phyloP scores from a whole-genome alignment of 2,888 invertebrate species.

The Cheiracanthium punctorium region DNA sequence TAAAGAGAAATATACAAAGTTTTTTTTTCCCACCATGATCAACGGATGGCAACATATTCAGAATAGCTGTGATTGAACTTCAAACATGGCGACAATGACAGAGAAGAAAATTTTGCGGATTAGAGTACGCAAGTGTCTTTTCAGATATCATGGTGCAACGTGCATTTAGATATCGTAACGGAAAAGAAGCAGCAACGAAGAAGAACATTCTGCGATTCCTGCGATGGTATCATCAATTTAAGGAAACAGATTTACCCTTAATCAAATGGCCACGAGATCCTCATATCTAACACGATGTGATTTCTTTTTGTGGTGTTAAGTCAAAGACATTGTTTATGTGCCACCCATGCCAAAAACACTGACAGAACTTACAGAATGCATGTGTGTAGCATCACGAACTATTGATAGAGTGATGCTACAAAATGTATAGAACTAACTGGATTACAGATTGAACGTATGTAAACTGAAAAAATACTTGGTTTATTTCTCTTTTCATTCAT shows the following conservation, averaged over 20 bases:
- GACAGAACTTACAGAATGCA: no score
- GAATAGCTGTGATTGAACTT: not conserved
- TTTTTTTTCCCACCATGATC: not conserved
- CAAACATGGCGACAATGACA: not conserved
- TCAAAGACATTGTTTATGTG: no score
- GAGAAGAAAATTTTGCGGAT: not conserved
- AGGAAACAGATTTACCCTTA: not conserved
- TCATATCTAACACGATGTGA: no score
- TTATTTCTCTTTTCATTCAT: no score
- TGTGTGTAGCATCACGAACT: no score
- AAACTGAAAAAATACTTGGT: no score
- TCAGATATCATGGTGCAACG: not conserved
- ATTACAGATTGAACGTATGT: no score
- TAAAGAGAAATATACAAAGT: not conserved
- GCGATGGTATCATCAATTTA: not conserved
- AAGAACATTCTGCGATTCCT: not conserved
- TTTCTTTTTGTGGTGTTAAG: no score
- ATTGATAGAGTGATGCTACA: no score
- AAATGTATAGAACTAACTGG: no score
- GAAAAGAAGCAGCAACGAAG: constrained; percentile 8
- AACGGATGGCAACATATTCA: not conserved
- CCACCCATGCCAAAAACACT: no score
- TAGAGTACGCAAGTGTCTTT: not conserved
- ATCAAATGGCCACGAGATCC: no score
- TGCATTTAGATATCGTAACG: not conserved